These are phyloP conservation scores for Isoperla grammatica DNA, from an alignment of 2,888 invertebrate genomes.

Conservation along the genomic window DNA sequence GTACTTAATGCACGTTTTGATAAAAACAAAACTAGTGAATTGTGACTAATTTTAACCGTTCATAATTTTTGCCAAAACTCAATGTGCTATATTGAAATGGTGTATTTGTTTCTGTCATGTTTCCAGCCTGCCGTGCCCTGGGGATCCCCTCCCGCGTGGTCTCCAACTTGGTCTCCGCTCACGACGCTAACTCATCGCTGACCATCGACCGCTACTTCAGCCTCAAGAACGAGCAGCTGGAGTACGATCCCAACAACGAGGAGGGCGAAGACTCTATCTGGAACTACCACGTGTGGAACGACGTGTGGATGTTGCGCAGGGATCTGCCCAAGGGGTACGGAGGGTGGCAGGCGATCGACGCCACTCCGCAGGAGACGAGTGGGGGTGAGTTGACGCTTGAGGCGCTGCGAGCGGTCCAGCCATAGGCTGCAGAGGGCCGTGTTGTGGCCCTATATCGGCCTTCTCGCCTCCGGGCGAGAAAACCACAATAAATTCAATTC, in stretches of 20 bases:
- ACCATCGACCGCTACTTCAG: constrained; percentile 76
- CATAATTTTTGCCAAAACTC: too few relatives aligned
- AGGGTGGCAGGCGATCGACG: constrained; percentile 87
- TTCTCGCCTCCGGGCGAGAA: too few relatives aligned
- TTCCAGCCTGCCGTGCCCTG: constrained; percentile 67
- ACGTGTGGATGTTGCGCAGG: constrained; percentile 78
- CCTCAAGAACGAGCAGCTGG: constrained; percentile 57
- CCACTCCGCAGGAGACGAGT: constrained; percentile 77
- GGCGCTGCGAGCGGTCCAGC: too few relatives aligned
- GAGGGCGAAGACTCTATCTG: constrained; percentile 71
- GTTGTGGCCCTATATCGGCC: too few relatives aligned
- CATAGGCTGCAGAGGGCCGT: too few relatives aligned
- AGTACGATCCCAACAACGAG: constrained; percentile 61
- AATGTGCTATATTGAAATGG: too few relatives aligned
- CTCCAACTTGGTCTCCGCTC: constrained; percentile 78
- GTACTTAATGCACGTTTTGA: too few relatives aligned
- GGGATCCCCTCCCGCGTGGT: constrained; percentile 77
- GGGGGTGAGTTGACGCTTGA: constrained; percentile 41
- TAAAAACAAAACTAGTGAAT: too few relatives aligned
- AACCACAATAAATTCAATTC: too few relatives aligned
- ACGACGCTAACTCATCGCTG: constrained; percentile 71
- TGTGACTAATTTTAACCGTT: too few relatives aligned
- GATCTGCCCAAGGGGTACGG: constrained; percentile 72
- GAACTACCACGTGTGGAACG: constrained; percentile 89
- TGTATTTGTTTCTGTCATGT: neutral